Conservation (phyloP, 2,888 invertebrate species). For the Dugesia japonica region DNA sequence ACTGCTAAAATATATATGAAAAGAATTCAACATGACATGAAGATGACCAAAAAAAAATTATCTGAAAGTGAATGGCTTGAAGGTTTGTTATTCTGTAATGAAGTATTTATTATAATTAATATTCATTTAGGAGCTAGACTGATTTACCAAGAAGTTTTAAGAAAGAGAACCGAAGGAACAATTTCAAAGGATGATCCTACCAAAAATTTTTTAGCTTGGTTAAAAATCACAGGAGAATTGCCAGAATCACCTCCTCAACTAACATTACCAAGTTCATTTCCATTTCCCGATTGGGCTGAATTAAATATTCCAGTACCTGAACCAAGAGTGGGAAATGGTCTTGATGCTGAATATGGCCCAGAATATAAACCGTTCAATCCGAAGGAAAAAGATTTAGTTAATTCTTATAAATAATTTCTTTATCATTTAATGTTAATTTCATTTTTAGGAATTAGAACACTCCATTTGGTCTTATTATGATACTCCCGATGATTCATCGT, state of each 20-base stretch:
- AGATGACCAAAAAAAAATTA: neutral
- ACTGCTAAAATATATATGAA: neutral
- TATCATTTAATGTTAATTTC: neutral
- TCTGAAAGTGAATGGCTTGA: slow-evolving; percentile 21
- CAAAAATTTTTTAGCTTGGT: slow-evolving; percentile 12
- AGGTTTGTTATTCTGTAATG: neutral
- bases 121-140: neutral
- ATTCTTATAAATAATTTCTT: no score
- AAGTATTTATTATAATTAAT: neutral
- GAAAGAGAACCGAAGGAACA: neutral
- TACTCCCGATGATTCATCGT: neutral
- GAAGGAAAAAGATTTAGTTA: neutral
- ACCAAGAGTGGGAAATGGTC: neutral
- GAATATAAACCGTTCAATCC: neutral
- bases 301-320: neutral
- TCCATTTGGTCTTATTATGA: neutral
- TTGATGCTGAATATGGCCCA: neutral
- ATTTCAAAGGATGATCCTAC: neutral
- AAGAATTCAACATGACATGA: neutral
- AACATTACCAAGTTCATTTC: neutral
- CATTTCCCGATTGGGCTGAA: neutral
- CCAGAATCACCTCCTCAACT: neutral
- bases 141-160: slow-evolving; percentile 7
- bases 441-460: neutral
- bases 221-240: neutral